phyloP scores from a whole-genome alignment of 2,888 invertebrate species.

The Amphipyra berbera region DNA sequence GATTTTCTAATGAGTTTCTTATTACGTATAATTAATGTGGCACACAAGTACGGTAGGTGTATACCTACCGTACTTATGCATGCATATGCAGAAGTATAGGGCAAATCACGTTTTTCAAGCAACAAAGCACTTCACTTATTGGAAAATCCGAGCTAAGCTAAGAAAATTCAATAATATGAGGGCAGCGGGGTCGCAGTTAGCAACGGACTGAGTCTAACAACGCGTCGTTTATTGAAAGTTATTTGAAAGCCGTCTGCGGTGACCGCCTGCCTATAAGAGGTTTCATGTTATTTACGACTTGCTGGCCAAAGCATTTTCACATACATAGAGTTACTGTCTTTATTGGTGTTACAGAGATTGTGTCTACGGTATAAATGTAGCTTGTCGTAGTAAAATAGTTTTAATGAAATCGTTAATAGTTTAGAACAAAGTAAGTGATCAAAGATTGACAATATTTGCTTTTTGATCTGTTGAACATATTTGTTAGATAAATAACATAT shows the following conservation, averaged over 20 bases:
- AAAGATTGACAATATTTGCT: too few species aligned
- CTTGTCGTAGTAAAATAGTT: slow-evolving; percentile 1
- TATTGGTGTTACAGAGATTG: slow-evolving; percentile 36
- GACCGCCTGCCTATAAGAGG: slow-evolving; percentile 66
- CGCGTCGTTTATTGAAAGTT: slow-evolving; percentile 73
- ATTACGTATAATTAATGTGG: slow-evolving; percentile 44
- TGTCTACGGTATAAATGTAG: slow-evolving; percentile 4
- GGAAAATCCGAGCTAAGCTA: slow-evolving; percentile 70
- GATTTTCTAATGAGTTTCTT: slow-evolving; percentile 32
- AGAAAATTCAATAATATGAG: slow-evolving; percentile 76
- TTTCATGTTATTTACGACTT: slow-evolving; percentile 65
- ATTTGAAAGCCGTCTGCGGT: slow-evolving; percentile 74
- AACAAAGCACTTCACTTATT: slow-evolving; percentile 73
- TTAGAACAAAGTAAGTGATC: too few species aligned
- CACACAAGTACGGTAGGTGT: slow-evolving; percentile 35
- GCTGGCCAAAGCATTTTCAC: slow-evolving; percentile 56
- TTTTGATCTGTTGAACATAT: too few species aligned
- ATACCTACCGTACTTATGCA: too few species aligned
- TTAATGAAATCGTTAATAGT: not conserved
- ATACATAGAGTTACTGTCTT: slow-evolving; percentile 31
- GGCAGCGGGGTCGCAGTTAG: slow-evolving; percentile 60
- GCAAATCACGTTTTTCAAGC: slow-evolving; percentile 48
- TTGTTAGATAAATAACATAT: too few species aligned
- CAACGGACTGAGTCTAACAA: slow-evolving; percentile 58
- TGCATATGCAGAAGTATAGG: slow-evolving; percentile 23